Percentiles rank a stretch among this genome's conserved stretches.
Evolutionary conservation across 2,113 vertebrate species (phyloP).

Genomic region (Nycticryphes semicollaris): DNA sequence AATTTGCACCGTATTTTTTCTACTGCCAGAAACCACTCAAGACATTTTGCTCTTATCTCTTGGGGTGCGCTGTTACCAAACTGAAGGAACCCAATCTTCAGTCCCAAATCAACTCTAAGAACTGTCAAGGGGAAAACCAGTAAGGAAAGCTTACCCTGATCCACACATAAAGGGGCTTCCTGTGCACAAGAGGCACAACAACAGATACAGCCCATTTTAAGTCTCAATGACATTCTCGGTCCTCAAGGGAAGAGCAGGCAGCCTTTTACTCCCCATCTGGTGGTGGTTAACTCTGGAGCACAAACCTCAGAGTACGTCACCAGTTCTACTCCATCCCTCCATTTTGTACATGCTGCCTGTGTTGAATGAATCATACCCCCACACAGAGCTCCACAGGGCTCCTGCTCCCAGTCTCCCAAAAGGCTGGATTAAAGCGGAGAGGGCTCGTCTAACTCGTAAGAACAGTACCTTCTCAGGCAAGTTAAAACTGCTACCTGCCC

Average conservation of each 20-base stretch:
- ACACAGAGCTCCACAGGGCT: neutral
- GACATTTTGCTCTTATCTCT: neutral
- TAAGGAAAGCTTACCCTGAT: neutral
- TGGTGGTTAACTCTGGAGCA: constrained; percentile 40
- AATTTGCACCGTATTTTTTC: neutral
- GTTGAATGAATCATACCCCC: constrained; percentile 40
- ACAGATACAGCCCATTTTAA: neutral
- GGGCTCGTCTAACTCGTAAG: constrained; percentile 59
- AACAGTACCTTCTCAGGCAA: constrained; percentile 38
- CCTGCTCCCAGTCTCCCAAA: constrained; percentile 36
- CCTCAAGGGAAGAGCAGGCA: constrained; percentile 36
- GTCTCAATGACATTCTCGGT: neutral
- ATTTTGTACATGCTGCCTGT: constrained; percentile 28
- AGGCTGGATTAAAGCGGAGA: constrained; percentile 16
- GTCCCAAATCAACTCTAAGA: neutral
- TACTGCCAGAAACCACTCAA: neutral
- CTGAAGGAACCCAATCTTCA: neutral
- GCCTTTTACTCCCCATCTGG: constrained; percentile 61
- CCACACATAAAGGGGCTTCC: neutral
- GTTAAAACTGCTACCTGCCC: constrained; percentile 61
- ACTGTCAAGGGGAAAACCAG: neutral
- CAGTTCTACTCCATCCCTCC: constrained; percentile 28
- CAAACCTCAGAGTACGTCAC: constrained; percentile 52
- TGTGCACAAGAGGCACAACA: neutral
- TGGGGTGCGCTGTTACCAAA: neutral